Conservation (phyloP, 2,113 vertebrate genomes). For the Prunella fulvescens region DNA sequence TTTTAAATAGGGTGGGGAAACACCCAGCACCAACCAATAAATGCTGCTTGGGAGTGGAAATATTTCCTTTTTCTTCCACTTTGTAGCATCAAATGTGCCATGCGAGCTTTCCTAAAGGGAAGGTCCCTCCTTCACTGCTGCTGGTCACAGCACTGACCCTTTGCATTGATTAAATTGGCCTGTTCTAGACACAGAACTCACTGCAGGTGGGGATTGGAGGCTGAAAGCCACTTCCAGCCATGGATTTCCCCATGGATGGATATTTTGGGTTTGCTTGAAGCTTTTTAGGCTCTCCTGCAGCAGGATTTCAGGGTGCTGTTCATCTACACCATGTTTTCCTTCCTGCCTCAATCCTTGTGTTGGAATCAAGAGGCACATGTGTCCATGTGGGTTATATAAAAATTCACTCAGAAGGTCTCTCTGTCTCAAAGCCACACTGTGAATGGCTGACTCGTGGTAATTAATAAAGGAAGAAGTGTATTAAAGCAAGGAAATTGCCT, state of each 20-base stretch:
- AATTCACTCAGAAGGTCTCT: not conserved
- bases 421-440: not conserved
- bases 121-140: not conserved
- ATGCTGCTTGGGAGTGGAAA: not conserved
- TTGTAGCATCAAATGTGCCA: rapidly evolving
- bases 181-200: not conserved
- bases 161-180: not conserved
- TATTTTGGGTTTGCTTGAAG: not conserved
- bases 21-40: not conserved
- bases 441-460: not conserved
- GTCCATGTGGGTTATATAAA: not conserved
- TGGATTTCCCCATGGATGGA: not conserved
- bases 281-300: not conserved
- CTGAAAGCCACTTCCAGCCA: not conserved
- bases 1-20: not conserved
- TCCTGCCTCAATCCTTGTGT: rapidly evolving
- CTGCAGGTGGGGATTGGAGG: not conserved
- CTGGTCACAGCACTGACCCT: rapidly evolving
- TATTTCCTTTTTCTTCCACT: not conserved
- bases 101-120: not conserved
- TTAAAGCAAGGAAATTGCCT: conserved; percentile 26
- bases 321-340: rapidly evolving
- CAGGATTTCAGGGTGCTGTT: not conserved
- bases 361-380: not conserved
- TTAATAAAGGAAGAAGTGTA: not conserved